Conservation (phyloP, 1,140 invertebrate genomes). For the Lordiphosa clarofinis region DNA sequence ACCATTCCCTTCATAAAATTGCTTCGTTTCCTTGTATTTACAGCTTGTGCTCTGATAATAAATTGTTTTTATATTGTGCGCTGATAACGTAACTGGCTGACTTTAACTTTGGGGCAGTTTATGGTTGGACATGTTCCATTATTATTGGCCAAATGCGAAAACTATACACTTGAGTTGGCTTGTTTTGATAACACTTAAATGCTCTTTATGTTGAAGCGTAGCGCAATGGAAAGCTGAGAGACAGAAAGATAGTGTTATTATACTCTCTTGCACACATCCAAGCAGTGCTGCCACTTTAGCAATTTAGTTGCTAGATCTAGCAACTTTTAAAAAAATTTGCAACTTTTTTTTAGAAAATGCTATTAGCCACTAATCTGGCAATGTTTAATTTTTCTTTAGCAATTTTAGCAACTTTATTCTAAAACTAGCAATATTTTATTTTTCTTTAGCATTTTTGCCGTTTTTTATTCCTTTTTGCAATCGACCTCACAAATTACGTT, state of each 20-base stretch:
- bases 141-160: conserved; percentile 35
- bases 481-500: no score
- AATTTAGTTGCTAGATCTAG: no score
- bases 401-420: no score
- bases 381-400: no score
- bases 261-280: conserved; percentile 15
- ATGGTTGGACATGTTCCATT: conserved; percentile 16
- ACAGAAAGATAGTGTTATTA: conserved; percentile 11
- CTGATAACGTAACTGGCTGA: conserved; percentile 44
- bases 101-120: conserved; percentile 35
- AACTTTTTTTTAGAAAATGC: no score
- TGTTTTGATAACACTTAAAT: conserved; percentile 28
- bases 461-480: no score
- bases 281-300: no score
- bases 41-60: conserved; percentile 69
- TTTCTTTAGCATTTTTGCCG: no score
- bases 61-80: conserved; percentile 60
- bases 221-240: conserved; percentile 24
- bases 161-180: conserved; percentile 6
- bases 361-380: no score
- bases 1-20: conserved; percentile 57
- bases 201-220: conserved; percentile 29
- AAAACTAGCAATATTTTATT: no score
- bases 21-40: conserved; percentile 44
- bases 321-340: no score